Evolutionary conservation across 2,888 invertebrate genomes (phyloP).

Genomic region (Troides aeacus): DNA sequence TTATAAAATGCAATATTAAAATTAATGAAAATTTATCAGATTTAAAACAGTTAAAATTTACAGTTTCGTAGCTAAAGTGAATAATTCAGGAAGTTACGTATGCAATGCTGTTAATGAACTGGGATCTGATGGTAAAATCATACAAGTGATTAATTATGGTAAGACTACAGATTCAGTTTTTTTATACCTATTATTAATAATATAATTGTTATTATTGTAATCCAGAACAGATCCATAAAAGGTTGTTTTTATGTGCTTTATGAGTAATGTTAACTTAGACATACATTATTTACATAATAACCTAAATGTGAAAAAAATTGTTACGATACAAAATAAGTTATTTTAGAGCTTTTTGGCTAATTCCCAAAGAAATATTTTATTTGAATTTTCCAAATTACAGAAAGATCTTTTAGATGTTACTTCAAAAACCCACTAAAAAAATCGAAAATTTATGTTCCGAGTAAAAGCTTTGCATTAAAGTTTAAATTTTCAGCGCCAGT

Average conservation of each 20-base stretch:
- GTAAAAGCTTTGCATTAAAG: neutral
- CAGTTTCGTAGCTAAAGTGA: conserved; percentile 36
- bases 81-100: conserved; percentile 41
- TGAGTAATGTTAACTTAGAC: too few species aligned
- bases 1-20: neutral
- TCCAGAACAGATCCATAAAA: too few species aligned
- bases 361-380: too few species aligned
- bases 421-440: neutral
- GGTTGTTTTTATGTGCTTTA: too few species aligned
- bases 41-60: conserved; percentile 13
- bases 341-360: too few species aligned
- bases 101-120: conserved; percentile 45
- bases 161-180: conserved; percentile 30
- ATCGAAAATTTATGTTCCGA: neutral
- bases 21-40: neutral
- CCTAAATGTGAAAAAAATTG: too few species aligned
- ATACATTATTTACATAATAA: too few species aligned
- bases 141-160: conserved; percentile 43
- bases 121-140: conserved; percentile 37
- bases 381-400: too few species aligned
- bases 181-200: neutral
- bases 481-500: conserved; percentile 39
- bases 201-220: too few species aligned
- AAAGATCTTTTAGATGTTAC: too few species aligned
- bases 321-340: too few species aligned